phyloP scores from a whole-genome alignment of 2,113 vertebrate genomes.

The Hymenochirus boettgeri region DNA sequence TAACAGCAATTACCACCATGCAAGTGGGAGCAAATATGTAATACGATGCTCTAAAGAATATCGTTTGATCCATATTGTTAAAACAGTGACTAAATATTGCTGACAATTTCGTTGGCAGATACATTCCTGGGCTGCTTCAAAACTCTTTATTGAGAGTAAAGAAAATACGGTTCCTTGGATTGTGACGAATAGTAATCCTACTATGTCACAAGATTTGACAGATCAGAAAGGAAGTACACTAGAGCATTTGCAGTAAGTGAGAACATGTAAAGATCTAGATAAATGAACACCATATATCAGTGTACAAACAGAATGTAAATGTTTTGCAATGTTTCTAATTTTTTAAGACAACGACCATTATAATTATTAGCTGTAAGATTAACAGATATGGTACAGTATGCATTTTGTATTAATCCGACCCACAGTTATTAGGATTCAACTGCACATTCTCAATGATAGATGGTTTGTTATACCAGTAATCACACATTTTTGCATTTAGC shows the following conservation, averaged over 20 bases:
- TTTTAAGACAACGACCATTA: too few species aligned
- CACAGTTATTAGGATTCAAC: too few species aligned
- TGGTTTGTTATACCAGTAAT: too few species aligned
- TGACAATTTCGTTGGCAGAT: constrained; percentile 4
- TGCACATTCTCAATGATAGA: too few species aligned
- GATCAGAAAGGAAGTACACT: constrained; percentile 40
- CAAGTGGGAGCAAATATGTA: constrained; percentile 24
- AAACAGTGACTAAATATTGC: constrained; percentile 22
- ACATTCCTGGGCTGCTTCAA: constrained; percentile 27
- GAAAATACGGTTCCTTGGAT: constrained; percentile 12
- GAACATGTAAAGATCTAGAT: constrained; percentile 6
- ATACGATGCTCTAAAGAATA: constrained; percentile 21
- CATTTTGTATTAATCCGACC: too few species aligned
- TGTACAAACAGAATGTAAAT: too few species aligned
- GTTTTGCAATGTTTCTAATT: too few species aligned
- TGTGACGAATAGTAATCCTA: constrained; percentile 33
- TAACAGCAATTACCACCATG: constrained; percentile 29
- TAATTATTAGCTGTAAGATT: too few species aligned
- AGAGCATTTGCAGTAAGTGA: too few species aligned
- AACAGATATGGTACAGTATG: too few species aligned
- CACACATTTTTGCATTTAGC: too few species aligned
- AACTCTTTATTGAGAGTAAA: constrained; percentile 13
- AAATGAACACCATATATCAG: neutral
- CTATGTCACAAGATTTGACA: constrained; percentile 28
- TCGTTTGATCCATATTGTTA: constrained; percentile 29